Base-by-base conservation (phyloP, 2,797 vertebrate genomes). In the Dendrocincla fuliginosa region DNA sequence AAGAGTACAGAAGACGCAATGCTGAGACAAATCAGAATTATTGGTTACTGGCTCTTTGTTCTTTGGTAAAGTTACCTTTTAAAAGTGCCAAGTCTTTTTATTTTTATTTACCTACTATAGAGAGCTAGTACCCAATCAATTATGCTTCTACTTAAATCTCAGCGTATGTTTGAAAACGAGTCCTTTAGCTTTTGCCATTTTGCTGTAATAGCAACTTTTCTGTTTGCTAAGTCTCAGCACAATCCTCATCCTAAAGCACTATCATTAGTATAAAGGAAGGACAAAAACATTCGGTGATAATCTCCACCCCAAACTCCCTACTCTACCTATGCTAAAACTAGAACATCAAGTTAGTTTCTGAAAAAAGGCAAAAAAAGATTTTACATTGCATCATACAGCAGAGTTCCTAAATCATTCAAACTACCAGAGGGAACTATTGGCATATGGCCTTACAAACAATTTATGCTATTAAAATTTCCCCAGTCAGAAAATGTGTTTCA, bases 31-130 rank as follows among this genome's bases (percentile, higher is more conserved):
- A 98, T 96, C 98, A 97, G 97, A 97, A 98, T 97, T 98, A 97
- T 98, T 98, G 97, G 98, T 98, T 98, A 98, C 98, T 98, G 98
- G 98, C 98, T 98, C 98, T 98, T 98, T 98, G 98, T 98, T 99
- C 99, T 99, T 99, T 99, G 99, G 99, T 99, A 98, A 99, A 98
- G 98, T 98, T 98, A 99, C 98, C 98, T 98, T 98, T 98, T 98
- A 97, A 99, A 99, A 99, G 99, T 99, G 98, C 98, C 98, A 98
- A 98, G 98, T 98, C 98, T 98, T 97, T 98, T 98, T 98, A 97
- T 97, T 98, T 98, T 98, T 97, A 97, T 98, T 98, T 98, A 98
- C 97, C 98, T 98, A 98, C 97, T 98, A 98, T 97, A 96, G 98
- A 98, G 98, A 99, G 98, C 96, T 98, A 98, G 98, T 99, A 98